These are phyloP conservation scores for Geodia barretti DNA, from an alignment of 37 sponge, comb jelly and placozoan species.

Conservation along the genomic window DNA sequence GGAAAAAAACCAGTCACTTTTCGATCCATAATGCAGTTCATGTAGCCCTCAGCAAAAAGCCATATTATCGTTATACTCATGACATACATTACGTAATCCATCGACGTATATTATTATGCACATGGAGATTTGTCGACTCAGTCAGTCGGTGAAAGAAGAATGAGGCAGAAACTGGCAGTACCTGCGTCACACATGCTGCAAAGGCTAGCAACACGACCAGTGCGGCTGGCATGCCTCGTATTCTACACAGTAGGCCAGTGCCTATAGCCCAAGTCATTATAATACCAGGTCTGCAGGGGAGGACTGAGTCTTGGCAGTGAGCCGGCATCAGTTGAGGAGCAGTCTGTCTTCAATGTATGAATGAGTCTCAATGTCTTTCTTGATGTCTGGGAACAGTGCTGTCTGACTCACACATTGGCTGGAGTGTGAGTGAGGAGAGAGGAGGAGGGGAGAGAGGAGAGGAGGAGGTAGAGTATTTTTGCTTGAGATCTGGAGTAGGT, in stretches of 20 bases:
- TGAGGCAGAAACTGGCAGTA: too few relatives aligned
- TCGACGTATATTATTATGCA: too few relatives aligned
- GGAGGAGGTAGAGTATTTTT: neutral
- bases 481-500: neutral
- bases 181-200: too few relatives aligned
- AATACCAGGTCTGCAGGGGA: constrained; percentile 58
- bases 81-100: neutral
- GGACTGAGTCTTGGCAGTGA: constrained; percentile 38
- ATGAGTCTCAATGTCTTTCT: constrained; percentile 72
- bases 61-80: too few relatives aligned
- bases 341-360: constrained; percentile 44
- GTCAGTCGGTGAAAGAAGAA: too few relatives aligned
- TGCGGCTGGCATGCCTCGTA: too few relatives aligned
- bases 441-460: constrained; percentile 10
- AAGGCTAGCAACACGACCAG: too few relatives aligned
- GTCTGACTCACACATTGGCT: constrained; percentile 62
- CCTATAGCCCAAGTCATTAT: too few relatives aligned
- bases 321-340: constrained; percentile 6
- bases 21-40: too few relatives aligned
- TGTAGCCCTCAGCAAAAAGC: too few relatives aligned
- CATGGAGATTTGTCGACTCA: too few relatives aligned
- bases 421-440: neutral
- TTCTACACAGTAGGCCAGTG: neutral
- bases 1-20: too few relatives aligned
- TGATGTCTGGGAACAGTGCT: constrained; percentile 30